Percentiles rank a stretch among this genome's conserved stretches.
Evolutionary conservation across 2,797 vertebrate genomes (phyloP).

Genomic region (Nasua narica): DNA sequence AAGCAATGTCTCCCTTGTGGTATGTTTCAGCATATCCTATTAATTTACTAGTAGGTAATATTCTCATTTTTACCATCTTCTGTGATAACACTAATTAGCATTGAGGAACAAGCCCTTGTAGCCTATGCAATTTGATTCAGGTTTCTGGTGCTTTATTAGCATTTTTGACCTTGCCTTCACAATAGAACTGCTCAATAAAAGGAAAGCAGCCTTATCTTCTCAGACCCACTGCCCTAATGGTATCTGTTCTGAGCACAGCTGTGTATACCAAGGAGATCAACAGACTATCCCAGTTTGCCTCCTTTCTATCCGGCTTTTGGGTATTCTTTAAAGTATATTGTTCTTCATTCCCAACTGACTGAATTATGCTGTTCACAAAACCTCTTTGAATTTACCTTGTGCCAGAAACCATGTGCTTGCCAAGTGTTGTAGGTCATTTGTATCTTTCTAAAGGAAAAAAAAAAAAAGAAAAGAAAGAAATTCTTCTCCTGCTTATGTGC

Average conservation of each 20-base stretch:
- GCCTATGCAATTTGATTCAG: slow-evolving; percentile 58
- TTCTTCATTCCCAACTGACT: slow-evolving; percentile 24
- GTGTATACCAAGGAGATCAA: neutral
- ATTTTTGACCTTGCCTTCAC: slow-evolving; percentile 20
- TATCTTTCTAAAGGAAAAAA: neutral
- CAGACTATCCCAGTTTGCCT: neutral
- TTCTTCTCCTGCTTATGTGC: neutral
- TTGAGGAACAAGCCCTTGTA: slow-evolving; percentile 68
- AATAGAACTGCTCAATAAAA: neutral
- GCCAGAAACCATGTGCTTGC: slow-evolving; percentile 14
- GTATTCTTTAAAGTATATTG: slow-evolving; percentile 11
- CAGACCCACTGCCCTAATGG: neutral
- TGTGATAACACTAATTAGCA: slow-evolving; percentile 82
- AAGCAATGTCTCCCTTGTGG: slow-evolving; percentile 80
- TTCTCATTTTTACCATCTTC: slow-evolving; percentile 78
- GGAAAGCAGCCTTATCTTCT: slow-evolving; percentile 3
- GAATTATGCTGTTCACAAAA: neutral
- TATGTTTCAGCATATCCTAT: slow-evolving; percentile 79
- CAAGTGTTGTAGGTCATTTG: slow-evolving; percentile 48
- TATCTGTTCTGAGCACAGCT: slow-evolving; percentile 37
- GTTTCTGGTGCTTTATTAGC: slow-evolving; percentile 31
- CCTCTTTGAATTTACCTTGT: slow-evolving; percentile 53
- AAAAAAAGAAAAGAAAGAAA: neutral
- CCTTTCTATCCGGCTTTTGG: neutral
- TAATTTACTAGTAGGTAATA: slow-evolving; percentile 81